Percentiles rank a stretch among this genome's conserved stretches.
Evolutionary conservation across 2,888 invertebrate genomes (phyloP).

Genomic region (Protonemura montana): DNA sequence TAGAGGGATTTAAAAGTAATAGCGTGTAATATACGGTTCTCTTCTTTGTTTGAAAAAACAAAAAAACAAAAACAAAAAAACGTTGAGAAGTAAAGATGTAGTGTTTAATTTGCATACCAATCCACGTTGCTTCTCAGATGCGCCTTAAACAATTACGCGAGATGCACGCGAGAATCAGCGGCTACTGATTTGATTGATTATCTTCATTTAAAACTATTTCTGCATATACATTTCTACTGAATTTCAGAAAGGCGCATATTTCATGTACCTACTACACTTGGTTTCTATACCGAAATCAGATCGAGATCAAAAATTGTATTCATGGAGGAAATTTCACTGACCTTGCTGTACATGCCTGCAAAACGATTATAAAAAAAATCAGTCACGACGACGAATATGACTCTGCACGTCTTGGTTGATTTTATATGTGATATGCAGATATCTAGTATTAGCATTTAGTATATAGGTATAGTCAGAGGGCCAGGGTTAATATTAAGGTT

Average conservation of each 20-base stretch:
- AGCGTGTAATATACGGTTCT: neutral
- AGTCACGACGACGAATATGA: too few species aligned
- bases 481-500: too few species aligned
- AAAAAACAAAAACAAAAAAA: too few species aligned
- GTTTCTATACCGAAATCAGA: neutral
- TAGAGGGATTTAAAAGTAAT: conserved; percentile 1
- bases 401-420: too few species aligned
- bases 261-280: neutral
- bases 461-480: too few species aligned
- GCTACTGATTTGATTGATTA: neutral
- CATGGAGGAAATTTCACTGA: too few species aligned
- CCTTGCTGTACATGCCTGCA: too few species aligned
- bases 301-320: neutral
- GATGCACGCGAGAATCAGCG: neutral
- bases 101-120: neutral
- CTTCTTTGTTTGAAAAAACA: too few species aligned
- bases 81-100: neutral
- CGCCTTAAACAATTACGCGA: neutral
- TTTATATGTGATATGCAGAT: too few species aligned
- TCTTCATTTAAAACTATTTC: neutral
- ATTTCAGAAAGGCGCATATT: neutral
- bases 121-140: neutral
- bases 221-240: neutral
- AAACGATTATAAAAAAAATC: too few species aligned
- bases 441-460: too few species aligned